phyloP scores from a whole-genome alignment of 2,113 vertebrate genomes.

The Carollia perspicillata region DNA sequence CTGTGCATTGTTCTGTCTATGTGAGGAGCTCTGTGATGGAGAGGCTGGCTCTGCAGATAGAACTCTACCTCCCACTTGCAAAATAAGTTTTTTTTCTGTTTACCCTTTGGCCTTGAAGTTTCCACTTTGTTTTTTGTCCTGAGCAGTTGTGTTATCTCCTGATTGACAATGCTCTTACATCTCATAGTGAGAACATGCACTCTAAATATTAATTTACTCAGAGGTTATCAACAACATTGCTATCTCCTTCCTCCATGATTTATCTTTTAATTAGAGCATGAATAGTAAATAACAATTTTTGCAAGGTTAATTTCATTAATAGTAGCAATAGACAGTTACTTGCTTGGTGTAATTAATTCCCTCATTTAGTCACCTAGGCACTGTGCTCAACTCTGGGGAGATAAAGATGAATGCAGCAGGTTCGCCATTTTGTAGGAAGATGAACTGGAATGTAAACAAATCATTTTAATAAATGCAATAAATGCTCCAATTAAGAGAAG shows the following conservation, averaged over 20 bases:
- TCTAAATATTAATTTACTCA: not conserved
- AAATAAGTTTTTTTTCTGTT: not conserved
- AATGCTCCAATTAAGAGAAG: not conserved
- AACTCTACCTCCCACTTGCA: not conserved
- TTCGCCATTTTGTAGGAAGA: not conserved
- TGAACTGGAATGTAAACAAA: not conserved
- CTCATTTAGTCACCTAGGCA: not conserved
- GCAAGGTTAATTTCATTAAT: not conserved
- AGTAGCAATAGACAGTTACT: not conserved
- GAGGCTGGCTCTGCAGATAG: not conserved
- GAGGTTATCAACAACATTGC: not conserved
- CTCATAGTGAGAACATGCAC: not conserved
- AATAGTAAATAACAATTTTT: not conserved
- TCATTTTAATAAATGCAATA: not conserved
- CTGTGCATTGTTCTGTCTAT: not conserved
- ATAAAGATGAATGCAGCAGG: not conserved
- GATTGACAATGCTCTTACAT: not conserved
- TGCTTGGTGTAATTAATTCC: not conserved
- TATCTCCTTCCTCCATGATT: not conserved
- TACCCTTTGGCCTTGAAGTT: not conserved
- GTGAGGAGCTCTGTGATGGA: not conserved
- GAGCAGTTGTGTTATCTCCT: not conserved
- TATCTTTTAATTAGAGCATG: not conserved
- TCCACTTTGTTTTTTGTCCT: not conserved
- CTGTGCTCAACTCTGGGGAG: not conserved